These are phyloP conservation scores for Nomada hirtipes DNA, from an alignment of 2,888 invertebrate species.

Conservation along the genomic window DNA sequence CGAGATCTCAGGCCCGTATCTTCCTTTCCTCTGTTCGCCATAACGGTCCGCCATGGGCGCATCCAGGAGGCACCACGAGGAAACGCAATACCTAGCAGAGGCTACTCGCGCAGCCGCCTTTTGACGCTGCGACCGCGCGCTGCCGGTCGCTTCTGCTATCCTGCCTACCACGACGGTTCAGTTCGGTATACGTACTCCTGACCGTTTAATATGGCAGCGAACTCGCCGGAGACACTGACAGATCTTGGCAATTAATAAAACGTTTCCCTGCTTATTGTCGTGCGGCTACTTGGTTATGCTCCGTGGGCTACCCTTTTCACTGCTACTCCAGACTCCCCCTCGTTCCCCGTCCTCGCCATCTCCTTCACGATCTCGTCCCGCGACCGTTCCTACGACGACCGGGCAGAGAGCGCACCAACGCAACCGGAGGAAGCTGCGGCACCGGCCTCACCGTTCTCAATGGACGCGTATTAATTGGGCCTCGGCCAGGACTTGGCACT, in stretches of 20 bases:
- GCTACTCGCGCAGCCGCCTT: constrained; percentile 31
- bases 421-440: constrained; percentile 47
- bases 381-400: constrained; percentile 46
- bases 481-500: constrained; percentile 80
- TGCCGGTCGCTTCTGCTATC: constrained; percentile 15
- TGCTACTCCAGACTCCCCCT: constrained; percentile 42
- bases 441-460: constrained; percentile 73
- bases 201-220: constrained; percentile 79
- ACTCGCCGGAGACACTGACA: constrained; percentile 80
- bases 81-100: constrained; percentile 71
- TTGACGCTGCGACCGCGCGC: constrained; percentile 32
- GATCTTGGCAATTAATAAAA: constrained; percentile 83
- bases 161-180: constrained; percentile 70
- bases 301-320: constrained; percentile 79
- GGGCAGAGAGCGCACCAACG: constrained; percentile 41
- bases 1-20: constrained; percentile 58
- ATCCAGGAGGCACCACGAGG: constrained; percentile 53
- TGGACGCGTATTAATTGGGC: constrained; percentile 83
- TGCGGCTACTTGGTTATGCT: constrained; percentile 80
- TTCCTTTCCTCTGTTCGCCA: constrained; percentile 42
- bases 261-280: constrained; percentile 83
- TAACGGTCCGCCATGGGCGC: constrained; percentile 42
- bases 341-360: constrained; percentile 53
- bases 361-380: constrained; percentile 58
- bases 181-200: constrained; percentile 70